Evolutionary conservation across 2,888 invertebrate species (phyloP).

Genomic region (Polia nebulosa): DNA sequence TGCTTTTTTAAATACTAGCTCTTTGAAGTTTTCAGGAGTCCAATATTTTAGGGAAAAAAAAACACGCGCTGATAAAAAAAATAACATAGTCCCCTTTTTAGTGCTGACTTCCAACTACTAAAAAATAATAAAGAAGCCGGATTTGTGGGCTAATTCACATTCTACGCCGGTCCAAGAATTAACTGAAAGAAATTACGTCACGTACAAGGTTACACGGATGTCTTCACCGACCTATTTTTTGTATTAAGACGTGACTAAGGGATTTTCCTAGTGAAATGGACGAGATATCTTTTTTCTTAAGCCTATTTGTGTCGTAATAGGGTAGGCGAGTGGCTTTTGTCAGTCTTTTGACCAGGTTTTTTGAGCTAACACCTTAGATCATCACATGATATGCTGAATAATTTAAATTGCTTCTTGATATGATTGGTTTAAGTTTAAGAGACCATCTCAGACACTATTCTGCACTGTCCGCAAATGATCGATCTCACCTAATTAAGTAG

Average conservation of each 20-base stretch:
- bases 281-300: constrained; percentile 21
- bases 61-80: too few relatives aligned
- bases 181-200: constrained; percentile 55
- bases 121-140: constrained; percentile 26
- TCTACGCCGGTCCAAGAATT: constrained; percentile 34
- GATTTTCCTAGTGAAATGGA: constrained; percentile 31
- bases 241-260: constrained; percentile 42
- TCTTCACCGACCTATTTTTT: constrained; percentile 48
- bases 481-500: too few relatives aligned
- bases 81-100: too few relatives aligned
- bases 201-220: constrained; percentile 36
- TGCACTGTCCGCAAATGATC: too few relatives aligned
- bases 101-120: background rate
- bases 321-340: background rate
- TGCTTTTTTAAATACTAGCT: too few relatives aligned
- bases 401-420: too few relatives aligned
- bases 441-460: too few relatives aligned
- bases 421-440: too few relatives aligned
- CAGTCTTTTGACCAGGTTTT: background rate
- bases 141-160: constrained; percentile 43
- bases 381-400: too few relatives aligned
- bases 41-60: too few relatives aligned
- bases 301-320: constrained; percentile 26
- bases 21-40: too few relatives aligned
- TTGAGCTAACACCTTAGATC: background rate